Conservation (phyloP, 2,888 invertebrate genomes). For the Ophion ventricosus region DNA sequence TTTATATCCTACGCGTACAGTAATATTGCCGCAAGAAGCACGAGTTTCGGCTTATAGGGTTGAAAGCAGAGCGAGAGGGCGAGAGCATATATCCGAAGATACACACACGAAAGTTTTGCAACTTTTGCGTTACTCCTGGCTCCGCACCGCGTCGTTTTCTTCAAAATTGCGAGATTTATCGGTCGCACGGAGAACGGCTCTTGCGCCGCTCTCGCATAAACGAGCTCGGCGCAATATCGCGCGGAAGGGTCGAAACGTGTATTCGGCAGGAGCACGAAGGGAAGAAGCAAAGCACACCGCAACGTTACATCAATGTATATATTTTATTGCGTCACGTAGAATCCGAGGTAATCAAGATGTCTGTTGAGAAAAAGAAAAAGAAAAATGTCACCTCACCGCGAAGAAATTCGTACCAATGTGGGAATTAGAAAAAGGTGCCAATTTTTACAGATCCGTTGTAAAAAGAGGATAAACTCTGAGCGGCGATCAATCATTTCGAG, state of each 20-base stretch:
- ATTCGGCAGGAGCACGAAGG: conserved; percentile 8
- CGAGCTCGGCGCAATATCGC: conserved; percentile 11
- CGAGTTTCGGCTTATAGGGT: conserved; percentile 48
- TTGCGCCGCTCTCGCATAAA: conserved; percentile 7
- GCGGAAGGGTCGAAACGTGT: conserved; percentile 34
- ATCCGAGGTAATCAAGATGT: neutral
- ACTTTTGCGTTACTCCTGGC: conserved; percentile 32
- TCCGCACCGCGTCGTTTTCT: conserved; percentile 12
- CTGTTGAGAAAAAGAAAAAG: neutral
- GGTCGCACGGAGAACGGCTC: conserved; percentile 32
- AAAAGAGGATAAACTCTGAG: neutral
- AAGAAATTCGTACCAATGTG: neutral
- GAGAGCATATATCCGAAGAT: conserved; percentile 37
- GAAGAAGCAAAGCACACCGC: neutral
- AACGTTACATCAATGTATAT: conserved; percentile 43
- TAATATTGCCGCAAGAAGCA: conserved; percentile 27
- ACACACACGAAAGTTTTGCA: conserved; percentile 44
- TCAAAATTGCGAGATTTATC: conserved; percentile 51
- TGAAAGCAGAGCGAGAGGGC: conserved; percentile 11
- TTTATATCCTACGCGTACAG: conserved; percentile 33
- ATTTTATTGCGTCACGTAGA: conserved; percentile 28
- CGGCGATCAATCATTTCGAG: conserved; percentile 45
- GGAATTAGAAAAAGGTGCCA: neutral
- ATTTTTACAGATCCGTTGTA: neutral
- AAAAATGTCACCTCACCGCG: neutral